Base-by-base conservation (phyloP, 2,888 invertebrate species). In the Chironomus riparius region DNA sequence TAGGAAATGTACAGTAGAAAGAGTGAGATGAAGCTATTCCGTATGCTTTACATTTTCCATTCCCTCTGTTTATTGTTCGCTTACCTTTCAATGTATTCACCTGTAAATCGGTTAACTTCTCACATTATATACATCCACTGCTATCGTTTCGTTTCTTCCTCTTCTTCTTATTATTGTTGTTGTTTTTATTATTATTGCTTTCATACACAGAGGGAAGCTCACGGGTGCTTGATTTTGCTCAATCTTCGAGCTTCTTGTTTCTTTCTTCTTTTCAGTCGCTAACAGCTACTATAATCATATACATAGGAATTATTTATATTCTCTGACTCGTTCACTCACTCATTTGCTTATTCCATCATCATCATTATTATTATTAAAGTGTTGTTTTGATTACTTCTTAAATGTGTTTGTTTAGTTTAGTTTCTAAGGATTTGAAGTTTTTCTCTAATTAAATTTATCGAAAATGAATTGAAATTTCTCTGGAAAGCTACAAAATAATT, bases 211-310 rank as follows among this genome's bases (percentile, higher is more conserved):
- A 77, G 77, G 77, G 74, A 78, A 77, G 78, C 78, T 78, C 77
- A 77, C 77, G 77, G 77, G 77, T 78, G 78, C 78, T 78, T 78
- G 78, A 78, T 78, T 78, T 77, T 78, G 78, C 76, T 78, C 77
- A 75, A 78, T 77, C 77, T 77, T 78, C 77, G 76, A 77, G 79
- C 79, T 79, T 79, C 78, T 79, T 79, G 77, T 79, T 79, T 79
- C 79, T 78, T 78, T 77, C 10, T 74, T 74, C 74, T 65, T 73
- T 73, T 73, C 73, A 73, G 73, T 73, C 73, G 65, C 24, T 47
- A 65, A 15, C 61, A 73, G 65, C 62, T 62, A 73, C 73, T 56
- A 38, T 73, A 73, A 47, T 18, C 73, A 38, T 21, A 73, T 73
- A 73, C 73, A 73, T 65, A 15, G 56, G 15, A 56, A 56, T 56